A percentile compares a stretch with the other conserved stretches of the same genome.
phyloP scores from a whole-genome alignment of 2,797 vertebrate genomes.

The Eremophila alpestris region DNA sequence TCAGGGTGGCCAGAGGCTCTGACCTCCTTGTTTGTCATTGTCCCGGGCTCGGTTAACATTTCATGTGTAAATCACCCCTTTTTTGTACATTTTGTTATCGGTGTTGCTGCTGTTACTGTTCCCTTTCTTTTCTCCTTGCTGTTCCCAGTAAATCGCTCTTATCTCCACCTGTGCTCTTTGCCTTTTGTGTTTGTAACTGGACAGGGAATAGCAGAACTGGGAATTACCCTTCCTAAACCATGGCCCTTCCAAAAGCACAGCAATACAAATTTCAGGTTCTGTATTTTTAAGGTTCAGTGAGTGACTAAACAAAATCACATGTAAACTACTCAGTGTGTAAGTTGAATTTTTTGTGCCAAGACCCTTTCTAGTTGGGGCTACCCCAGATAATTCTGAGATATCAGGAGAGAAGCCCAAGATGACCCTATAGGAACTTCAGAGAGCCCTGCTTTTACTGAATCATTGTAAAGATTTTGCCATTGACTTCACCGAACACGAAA shows the following conservation, averaged over 20 bases:
- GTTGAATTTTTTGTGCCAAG: neutral
- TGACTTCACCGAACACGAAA: neutral
- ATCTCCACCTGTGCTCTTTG: neutral
- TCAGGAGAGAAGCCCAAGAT: neutral
- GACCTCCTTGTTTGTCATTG: neutral
- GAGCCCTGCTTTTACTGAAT: neutral
- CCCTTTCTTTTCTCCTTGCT: neutral
- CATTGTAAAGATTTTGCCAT: neutral
- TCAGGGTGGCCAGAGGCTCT: neutral
- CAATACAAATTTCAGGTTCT: neutral
- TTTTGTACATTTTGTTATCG: neutral
- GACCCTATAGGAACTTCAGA: neutral
- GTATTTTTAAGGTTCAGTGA: neutral
- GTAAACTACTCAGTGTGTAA: neutral
- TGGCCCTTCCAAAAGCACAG: neutral
- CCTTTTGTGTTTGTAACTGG: neutral
- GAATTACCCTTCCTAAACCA: neutral
- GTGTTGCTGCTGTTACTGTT: neutral
- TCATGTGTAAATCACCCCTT: rapidly evolving
- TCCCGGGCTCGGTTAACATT: neutral
- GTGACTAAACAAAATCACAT: neutral
- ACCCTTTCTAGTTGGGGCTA: neutral
- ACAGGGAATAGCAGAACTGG: neutral
- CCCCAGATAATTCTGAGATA: neutral
- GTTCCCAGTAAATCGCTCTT: neutral